Evolutionary conservation across 2,888 invertebrate species (phyloP).

Genomic region (Petrophora chlorosata): DNA sequence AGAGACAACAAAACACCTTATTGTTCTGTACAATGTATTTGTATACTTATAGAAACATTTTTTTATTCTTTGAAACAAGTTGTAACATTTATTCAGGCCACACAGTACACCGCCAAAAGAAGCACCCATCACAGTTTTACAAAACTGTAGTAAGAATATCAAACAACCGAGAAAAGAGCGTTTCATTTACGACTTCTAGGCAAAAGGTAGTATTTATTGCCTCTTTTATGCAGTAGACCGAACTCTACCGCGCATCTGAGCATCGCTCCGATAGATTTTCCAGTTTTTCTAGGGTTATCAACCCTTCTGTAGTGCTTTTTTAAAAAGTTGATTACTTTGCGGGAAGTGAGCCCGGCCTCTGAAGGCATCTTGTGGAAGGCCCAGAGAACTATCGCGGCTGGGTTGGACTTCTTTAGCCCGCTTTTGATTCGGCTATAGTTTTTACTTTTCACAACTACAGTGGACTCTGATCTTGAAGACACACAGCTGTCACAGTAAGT

Average conservation of each 20-base stretch:
- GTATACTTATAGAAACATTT: too few relatives aligned
- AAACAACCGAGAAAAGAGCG: too few relatives aligned
- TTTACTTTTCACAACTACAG: not conserved
- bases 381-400: slow-evolving; percentile 64
- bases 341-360: slow-evolving; percentile 54
- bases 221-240: slow-evolving; percentile 55
- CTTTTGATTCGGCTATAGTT: slow-evolving; percentile 44
- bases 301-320: slow-evolving; percentile 52
- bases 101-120: too few relatives aligned
- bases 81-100: too few relatives aligned
- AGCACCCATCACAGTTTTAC: too few relatives aligned
- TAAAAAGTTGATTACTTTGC: slow-evolving; percentile 56
- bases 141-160: too few relatives aligned
- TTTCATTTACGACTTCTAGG: slow-evolving; percentile 26
- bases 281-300: slow-evolving; percentile 47
- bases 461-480: not conserved
- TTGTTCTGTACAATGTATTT: too few relatives aligned
- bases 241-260: slow-evolving; percentile 61
- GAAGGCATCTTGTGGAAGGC: slow-evolving; percentile 61
- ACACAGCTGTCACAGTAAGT: not conserved
- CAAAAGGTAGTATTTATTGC: slow-evolving; percentile 50
- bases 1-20: too few relatives aligned
- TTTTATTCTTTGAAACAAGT: too few relatives aligned
- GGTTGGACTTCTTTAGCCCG: slow-evolving; percentile 49
- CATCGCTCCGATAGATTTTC: slow-evolving; percentile 55